Evolutionary conservation across 2,113 vertebrate species (phyloP), one percentile per base, ranked within the genome.

Genomic region (Sigmodon hispidus): DNA sequence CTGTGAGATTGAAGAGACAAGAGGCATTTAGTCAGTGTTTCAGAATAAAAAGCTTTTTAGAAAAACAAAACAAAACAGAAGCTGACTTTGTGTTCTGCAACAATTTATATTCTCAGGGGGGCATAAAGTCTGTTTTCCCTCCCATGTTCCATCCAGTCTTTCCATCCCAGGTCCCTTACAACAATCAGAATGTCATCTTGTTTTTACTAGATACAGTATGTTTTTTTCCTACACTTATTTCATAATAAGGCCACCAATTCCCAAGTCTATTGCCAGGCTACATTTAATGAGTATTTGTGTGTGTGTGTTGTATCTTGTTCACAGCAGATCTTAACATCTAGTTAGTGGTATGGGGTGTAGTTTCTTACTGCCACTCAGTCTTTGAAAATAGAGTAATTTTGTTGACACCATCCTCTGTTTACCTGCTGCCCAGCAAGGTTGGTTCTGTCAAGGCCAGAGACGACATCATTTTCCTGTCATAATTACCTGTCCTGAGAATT

Each of bases 151-250:
- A 17, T 93, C 43, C 90, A 17, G 7, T 84, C 57, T 83, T 91
- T 73, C 50, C 48, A 79, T 96, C 93, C 90, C 43, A 3, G 72
- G 11, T 67, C 59, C 34, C 85, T 81, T 73, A 65, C 43, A 24
- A 57, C 45, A 36, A 55, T 85, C 43, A 77, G 19, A 79, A 7
- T 73, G 63, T 24, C 50, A 31, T 92, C 92, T 89, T 96, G 43
- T 57, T 96, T 96, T 91, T 80, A 83, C 63, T 57, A 94, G 67
- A 45, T 61, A 75, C 87, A 96, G 95, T 93, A 61, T 94, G 83
- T 94, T 96, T 94, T 94, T 92, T 83, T 95, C 63, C 63, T 91
- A 63, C 31, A 21, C 10, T 73, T 57, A 96, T 94, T 95, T 92
- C 45, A 86, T 67, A 96, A 88, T 55, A n/a, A 90, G 15, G n/a